A percentile compares a stretch with the other conserved stretches of the same genome.
Evolutionary conservation across 2,797 vertebrate species (phyloP).

Genomic region (Buphagus erythrorhynchus): DNA sequence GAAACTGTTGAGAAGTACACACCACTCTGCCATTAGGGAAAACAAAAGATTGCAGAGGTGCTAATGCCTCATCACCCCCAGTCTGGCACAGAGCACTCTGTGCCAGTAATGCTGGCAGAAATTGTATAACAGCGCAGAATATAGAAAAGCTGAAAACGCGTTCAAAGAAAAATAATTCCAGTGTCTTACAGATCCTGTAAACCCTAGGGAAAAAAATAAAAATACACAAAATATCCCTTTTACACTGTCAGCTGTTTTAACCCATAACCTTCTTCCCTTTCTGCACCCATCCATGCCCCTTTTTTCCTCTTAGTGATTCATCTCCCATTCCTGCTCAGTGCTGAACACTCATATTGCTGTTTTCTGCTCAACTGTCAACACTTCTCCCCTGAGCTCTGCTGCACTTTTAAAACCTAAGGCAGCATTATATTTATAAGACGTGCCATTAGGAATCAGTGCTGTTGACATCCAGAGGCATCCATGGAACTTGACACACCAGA

Average conservation of each 20-base stretch:
- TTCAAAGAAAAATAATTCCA: conserved; percentile 62
- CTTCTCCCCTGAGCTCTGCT: not conserved
- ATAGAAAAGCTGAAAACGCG: conserved; percentile 32
- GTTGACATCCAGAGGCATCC: not conserved
- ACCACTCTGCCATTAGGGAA: not conserved
- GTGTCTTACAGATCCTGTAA: conserved; percentile 64
- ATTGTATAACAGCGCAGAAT: not conserved
- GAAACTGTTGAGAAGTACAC: not conserved
- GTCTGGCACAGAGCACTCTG: not conserved
- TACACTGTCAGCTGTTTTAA: not conserved
- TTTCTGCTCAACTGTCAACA: not conserved
- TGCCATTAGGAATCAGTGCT: not conserved
- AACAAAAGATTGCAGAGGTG: not conserved
- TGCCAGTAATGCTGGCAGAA: not conserved
- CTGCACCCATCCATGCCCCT: not conserved
- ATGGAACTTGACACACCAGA: not conserved
- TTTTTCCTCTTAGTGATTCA: not conserved
- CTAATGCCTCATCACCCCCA: not conserved
- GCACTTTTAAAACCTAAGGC: not conserved
- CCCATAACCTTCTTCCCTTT: not conserved
- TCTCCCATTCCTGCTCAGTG: not conserved
- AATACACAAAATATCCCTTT: not conserved
- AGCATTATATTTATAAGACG: not conserved
- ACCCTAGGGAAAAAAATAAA: not conserved
- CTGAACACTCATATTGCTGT: not conserved